Percentiles rank a stretch among this genome's conserved stretches.
Conservation (phyloP, 1,140 invertebrate genomes). For the Cydia pomonella region DNA sequence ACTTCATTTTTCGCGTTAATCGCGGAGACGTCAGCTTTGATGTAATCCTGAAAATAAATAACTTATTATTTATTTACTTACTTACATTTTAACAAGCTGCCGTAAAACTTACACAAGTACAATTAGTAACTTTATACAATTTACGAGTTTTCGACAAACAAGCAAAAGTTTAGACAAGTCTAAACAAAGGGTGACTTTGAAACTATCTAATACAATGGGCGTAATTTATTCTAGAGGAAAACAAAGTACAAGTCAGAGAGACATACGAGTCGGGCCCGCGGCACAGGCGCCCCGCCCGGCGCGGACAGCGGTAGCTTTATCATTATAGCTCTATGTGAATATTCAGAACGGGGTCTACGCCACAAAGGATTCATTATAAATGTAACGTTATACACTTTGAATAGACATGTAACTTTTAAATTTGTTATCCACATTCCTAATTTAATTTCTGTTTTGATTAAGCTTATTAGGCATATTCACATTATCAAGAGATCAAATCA, state of each 20-base stretch:
- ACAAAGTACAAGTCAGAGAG: slow-evolving; percentile 2
- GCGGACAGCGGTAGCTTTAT: slow-evolving; percentile 10
- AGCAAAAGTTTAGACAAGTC: background rate
- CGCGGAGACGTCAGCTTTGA: slow-evolving; percentile 56
- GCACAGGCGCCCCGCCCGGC: background rate
- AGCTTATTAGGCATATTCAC: too few relatives aligned
- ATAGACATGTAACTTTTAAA: too few relatives aligned
- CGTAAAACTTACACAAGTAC: background rate
- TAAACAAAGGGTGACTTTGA: slow-evolving; percentile 14
- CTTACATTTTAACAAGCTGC: slow-evolving; percentile 1
- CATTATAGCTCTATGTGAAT: background rate
- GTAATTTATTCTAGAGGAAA: slow-evolving; percentile 11
- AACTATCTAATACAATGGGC: slow-evolving; percentile 14
- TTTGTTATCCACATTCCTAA: too few relatives aligned
- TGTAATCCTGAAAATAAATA: slow-evolving; percentile 56
- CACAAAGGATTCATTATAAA: background rate
- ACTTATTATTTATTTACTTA: slow-evolving; percentile 31
- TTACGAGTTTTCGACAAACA: slow-evolving; percentile 5
- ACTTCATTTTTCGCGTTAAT: slow-evolving; percentile 57
- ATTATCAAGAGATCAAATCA: too few relatives aligned
- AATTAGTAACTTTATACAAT: slow-evolving; percentile 33
- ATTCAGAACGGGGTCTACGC: background rate
- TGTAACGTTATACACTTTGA: too few relatives aligned
- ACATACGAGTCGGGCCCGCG: background rate
- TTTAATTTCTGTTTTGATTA: too few relatives aligned